phyloP scores from a whole-genome alignment of 1,140 invertebrate genomes.

The Orchesella cincta region DNA sequence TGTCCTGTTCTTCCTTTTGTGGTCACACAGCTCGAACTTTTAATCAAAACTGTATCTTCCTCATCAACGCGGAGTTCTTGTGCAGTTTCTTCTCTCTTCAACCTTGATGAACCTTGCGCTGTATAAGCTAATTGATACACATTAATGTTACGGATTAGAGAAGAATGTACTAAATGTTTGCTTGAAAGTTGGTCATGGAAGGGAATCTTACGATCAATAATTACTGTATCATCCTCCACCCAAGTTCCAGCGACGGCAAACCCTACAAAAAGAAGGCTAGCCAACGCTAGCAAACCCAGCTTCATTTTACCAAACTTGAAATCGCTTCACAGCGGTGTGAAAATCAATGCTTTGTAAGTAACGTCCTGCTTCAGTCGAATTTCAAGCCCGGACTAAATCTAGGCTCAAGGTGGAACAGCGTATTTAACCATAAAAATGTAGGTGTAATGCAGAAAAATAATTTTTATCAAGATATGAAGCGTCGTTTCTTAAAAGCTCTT shows the following conservation, averaged over 20 bases:
- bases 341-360: neutral
- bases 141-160: neutral
- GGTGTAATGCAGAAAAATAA: neutral
- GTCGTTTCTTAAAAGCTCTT: neutral
- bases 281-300: neutral
- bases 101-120: neutral
- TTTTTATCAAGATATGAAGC: neutral
- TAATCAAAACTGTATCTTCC: neutral
- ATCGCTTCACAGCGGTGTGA: neutral
- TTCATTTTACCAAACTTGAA: neutral
- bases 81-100: neutral
- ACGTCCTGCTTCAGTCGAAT: neutral
- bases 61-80: neutral
- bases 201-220: neutral
- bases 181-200: neutral
- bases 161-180: neutral
- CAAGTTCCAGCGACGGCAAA: neutral
- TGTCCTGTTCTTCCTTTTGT: neutral
- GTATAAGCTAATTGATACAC: neutral
- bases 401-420: neutral
- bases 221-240: neutral
- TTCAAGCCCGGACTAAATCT: neutral
- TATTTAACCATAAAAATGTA: slow-evolving; percentile 7
- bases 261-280: neutral
- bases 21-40: neutral